Evolutionary conservation across 2,797 vertebrate genomes (phyloP), one percentile per base, ranked within the genome.

Genomic region (Danio albolineatus): DNA sequence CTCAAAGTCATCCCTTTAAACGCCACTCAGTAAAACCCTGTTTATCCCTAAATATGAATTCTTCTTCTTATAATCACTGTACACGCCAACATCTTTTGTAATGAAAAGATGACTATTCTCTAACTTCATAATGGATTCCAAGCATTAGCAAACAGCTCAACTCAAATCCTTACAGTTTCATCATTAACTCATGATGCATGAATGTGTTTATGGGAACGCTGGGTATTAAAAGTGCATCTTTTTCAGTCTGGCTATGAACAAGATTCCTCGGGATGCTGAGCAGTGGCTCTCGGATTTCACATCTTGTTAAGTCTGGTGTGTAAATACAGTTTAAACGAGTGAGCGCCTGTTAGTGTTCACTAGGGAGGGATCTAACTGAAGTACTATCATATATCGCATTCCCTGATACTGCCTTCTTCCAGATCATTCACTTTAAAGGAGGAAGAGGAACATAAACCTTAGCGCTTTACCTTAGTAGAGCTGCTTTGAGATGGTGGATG

Each of bases 81-180:
- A 78, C 56, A 75, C 19, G 8, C 17, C 28, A 43, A 9, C 38
- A 19, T 79, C 62, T 76, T 54, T 64, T 78, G 39, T 38, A 59
- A 61, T 48, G 74, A 36, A 56, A 14, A 57, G 41, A 57, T 36
- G 39, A 44, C 41, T 41, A 14, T 38, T 60, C 72, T 81, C 36
- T 46, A 72, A 79, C 64, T 10, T 56, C 21, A 41, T 36, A 38
- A 80, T 64, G 36, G 19, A 69, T 78, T 4, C 2, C 28, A 64
- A 36, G 74, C 75, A 59, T 66, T 73, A 64, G 39, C 44, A 78
- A 51, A 64, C 66, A 73, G 79, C 73, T 62, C 61, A 78, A 16
- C 19, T 78, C 49, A 67, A 21, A 81, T 81, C 73, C 49, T 39
- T 39, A 57, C 16, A 54, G 54, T 66, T 77, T 48, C 51, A 49